These are phyloP conservation scores for Leptatherina wallacei DNA, from an alignment of 2,797 vertebrate species.

Conservation along the genomic window DNA sequence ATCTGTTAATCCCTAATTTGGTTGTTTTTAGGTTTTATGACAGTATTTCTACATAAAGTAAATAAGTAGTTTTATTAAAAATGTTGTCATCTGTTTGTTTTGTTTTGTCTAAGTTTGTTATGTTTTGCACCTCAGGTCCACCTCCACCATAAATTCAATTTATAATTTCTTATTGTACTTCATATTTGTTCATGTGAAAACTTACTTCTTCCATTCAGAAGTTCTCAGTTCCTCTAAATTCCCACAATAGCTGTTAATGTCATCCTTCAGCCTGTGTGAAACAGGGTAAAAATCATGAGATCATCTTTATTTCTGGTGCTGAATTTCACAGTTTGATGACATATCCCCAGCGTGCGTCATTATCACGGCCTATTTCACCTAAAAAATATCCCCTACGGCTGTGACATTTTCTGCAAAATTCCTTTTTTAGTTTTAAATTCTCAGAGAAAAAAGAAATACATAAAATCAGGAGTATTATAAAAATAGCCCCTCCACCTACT, in stretches of 20 bases:
- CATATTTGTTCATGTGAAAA: not conserved
- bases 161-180: not conserved
- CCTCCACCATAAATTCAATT: not conserved
- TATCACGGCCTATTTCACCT: conserved; percentile 20
- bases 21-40: no score
- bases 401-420: not conserved
- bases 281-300: conserved; percentile 26
- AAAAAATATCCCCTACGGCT: not conserved
- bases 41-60: no score
- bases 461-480: not conserved
- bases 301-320: conserved; percentile 45
- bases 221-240: conserved; percentile 42
- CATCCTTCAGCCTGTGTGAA: conserved; percentile 3
- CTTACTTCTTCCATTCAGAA: not conserved
- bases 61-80: no score
- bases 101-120: not conserved
- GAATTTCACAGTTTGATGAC: conserved; percentile 50
- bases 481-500: not conserved
- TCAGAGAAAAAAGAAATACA: not conserved
- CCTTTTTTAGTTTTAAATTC: not conserved
- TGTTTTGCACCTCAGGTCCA: no score
- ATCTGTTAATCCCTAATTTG: not conserved
- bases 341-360: conserved; percentile 39
- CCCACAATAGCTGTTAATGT: not conserved
- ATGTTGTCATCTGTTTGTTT: not conserved